These are phyloP conservation scores for Sorex fumeus DNA, from an alignment of 2,113 vertebrate species.

Conservation along the genomic window DNA sequence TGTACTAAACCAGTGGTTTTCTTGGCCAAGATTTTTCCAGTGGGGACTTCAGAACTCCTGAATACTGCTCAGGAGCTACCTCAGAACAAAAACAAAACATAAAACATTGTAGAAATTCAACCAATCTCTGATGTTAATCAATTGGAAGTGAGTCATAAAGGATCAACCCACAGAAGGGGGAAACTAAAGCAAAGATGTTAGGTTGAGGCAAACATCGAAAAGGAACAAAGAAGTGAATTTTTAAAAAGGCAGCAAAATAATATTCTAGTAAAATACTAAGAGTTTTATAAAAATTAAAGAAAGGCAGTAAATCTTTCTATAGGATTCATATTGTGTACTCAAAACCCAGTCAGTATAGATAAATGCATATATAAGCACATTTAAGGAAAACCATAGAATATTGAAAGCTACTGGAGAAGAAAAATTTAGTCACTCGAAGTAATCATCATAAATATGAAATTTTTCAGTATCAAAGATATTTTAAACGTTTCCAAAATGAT, in stretches of 20 bases:
- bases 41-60: too few species aligned
- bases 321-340: neutral
- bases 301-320: neutral
- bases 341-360: neutral
- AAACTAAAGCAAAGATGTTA: neutral
- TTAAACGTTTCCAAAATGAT: too few species aligned
- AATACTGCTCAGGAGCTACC: too few species aligned
- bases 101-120: too few species aligned
- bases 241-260: neutral
- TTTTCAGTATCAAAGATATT: too few species aligned
- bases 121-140: neutral
- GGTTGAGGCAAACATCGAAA: neutral
- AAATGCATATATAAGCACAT: neutral
- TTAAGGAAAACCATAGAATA: neutral
- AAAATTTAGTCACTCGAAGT: neutral
- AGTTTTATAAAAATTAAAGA: conserved; percentile 24
- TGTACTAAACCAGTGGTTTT: too few species aligned
- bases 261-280: neutral
- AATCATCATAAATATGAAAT: too few species aligned
- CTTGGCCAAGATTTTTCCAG: too few species aligned
- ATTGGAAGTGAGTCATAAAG: neutral
- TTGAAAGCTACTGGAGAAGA: neutral
- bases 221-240: neutral
- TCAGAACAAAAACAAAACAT: too few species aligned
- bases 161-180: neutral